Percentiles rank a stretch among this genome's conserved stretches.
Conservation (phyloP, 2,888 invertebrate genomes). For the Dryobotodes eremita region DNA sequence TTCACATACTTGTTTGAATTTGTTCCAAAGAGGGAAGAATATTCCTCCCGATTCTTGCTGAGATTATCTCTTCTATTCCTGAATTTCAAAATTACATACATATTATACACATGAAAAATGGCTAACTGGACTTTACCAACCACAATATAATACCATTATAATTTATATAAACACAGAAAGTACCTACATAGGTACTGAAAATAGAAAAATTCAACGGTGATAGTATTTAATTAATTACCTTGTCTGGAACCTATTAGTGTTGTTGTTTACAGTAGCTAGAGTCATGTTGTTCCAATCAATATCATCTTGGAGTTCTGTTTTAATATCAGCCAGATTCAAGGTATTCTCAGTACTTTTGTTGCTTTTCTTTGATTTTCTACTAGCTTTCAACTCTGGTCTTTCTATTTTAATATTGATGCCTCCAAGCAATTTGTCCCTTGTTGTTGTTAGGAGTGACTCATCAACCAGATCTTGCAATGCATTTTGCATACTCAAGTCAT, state of each 20-base stretch:
- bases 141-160: neutral
- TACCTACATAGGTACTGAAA: neutral
- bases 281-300: constrained; percentile 89
- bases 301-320: constrained; percentile 88
- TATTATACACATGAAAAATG: constrained; percentile 48
- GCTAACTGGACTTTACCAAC: constrained; percentile 8
- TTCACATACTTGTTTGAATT: constrained; percentile 88
- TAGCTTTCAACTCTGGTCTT: constrained; percentile 72
- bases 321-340: constrained; percentile 84
- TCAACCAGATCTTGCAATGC: constrained; percentile 76
- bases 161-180: neutral
- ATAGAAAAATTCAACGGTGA: neutral
- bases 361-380: constrained; percentile 81
- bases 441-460: constrained; percentile 68
- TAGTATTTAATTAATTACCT: constrained; percentile 74
- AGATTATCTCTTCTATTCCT: constrained; percentile 89
- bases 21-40: constrained; percentile 84
- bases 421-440: constrained; percentile 86
- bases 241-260: constrained; percentile 84
- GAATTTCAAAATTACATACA: constrained; percentile 79
- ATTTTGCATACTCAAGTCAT: constrained; percentile 77
- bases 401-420: constrained; percentile 87
- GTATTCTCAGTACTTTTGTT: constrained; percentile 72
- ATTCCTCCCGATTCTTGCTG: constrained; percentile 86
- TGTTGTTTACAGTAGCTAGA: constrained; percentile 86